Percentiles rank a stretch among this genome's conserved stretches.
phyloP scores from a whole-genome alignment of 2,113 vertebrate species.

The Camarhynchus parvulus region DNA sequence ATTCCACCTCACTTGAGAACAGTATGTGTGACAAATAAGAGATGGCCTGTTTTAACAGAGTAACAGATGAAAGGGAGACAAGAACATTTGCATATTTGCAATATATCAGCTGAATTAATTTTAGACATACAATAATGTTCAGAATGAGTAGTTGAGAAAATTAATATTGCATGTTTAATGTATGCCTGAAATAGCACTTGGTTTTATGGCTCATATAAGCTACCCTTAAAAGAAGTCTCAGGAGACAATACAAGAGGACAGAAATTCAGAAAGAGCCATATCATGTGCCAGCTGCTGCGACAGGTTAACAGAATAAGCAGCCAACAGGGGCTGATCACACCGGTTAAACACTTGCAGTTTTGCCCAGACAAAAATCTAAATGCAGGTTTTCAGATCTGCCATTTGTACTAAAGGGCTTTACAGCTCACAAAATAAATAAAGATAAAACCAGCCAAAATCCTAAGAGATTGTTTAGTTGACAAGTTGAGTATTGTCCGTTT shows the following conservation, averaged over 20 bases:
- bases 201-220: background rate
- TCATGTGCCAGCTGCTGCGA: accelerated
- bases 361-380: background rate
- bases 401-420: background rate
- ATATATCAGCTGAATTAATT: background rate
- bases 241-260: background rate
- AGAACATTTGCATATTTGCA: background rate
- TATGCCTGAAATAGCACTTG: background rate
- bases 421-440: background rate
- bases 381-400: background rate
- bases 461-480: background rate
- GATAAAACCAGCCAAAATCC: background rate
- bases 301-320: background rate
- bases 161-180: background rate
- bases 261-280: background rate
- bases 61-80: background rate
- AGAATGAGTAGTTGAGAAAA: background rate
- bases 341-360: background rate
- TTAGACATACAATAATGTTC: background rate
- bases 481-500: background rate
- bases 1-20: background rate
- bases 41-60: background rate
- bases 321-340: background rate
- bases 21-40: background rate
- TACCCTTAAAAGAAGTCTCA: background rate